phyloP scores from a whole-genome alignment of 2,888 invertebrate species.

The Vesta saturnalis region DNA sequence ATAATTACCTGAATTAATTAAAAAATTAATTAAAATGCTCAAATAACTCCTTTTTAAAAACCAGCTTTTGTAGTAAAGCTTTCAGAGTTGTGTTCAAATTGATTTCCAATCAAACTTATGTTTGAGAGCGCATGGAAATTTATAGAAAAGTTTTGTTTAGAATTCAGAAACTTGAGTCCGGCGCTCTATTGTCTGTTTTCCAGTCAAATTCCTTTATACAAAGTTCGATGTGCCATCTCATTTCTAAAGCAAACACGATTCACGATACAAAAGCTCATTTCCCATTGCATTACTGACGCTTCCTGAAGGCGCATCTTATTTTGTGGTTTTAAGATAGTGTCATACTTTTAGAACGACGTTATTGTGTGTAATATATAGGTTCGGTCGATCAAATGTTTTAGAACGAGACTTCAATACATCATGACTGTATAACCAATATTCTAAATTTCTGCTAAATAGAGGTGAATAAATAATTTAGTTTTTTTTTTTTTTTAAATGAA shows the following conservation, averaged over 20 bases:
- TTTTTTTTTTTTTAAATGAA: no score
- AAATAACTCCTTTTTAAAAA: not conserved
- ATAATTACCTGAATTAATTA: not conserved
- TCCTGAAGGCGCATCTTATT: constrained; percentile 30
- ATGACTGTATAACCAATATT: no score
- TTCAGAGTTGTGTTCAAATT: constrained; percentile 18
- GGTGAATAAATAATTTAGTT: no score
- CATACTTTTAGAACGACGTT: constrained; percentile 12
- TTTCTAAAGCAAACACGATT: constrained; percentile 35
- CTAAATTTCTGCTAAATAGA: no score
- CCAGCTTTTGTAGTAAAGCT: constrained; percentile 7
- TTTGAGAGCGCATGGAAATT: constrained; percentile 29
- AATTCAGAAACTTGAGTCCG: constrained; percentile 29
- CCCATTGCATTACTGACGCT: constrained; percentile 33
- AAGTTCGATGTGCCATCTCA: constrained; percentile 33
- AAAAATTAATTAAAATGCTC: constrained; percentile 13
- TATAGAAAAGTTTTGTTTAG: constrained; percentile 32
- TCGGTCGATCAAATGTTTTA: no score
- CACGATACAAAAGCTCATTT: constrained; percentile 37
- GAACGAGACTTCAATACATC: no score
- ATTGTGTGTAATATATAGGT: constrained; percentile 3
- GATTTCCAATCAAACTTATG: constrained; percentile 30
- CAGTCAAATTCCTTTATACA: constrained; percentile 34
- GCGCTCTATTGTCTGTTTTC: constrained; percentile 35
- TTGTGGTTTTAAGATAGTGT: constrained; percentile 26